Evolutionary conservation across 1,140 invertebrate genomes (phyloP), one percentile per base, ranked within the genome.

Genomic region (Lycorma delicatula): DNA sequence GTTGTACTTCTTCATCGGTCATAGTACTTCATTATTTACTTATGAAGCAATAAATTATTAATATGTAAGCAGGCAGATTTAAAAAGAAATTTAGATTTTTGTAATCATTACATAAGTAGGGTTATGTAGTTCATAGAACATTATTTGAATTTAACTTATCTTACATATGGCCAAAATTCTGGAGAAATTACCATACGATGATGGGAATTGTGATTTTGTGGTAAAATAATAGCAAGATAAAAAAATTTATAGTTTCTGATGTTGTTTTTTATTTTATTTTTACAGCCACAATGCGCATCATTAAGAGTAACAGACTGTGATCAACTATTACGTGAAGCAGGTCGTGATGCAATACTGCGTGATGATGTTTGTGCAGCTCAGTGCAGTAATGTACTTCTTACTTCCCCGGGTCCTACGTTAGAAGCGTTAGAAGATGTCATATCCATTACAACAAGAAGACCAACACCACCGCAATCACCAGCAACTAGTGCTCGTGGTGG

Each of bases 361-460:
- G 92, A 95, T 65, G 88, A 91, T 63, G 88, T 93, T 0, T 95
- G 92, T 71, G 86, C 87, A 13, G 88, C 90, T 1, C 92, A 95
- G 73, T 95, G 92, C 67, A 85, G 86, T 13, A 83, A 80, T 59
- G 70, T 81, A 38, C 65, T 82, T 11, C 69, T 78, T 26, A 68
- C 72, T 31, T 66, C 71, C 0, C 70, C 74, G 1, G 51, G 68
- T 7, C 61, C 60, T 1, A 46, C 60, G 0, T 54, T 54, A n/a
- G 34, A 47, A 22, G 55, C 56, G 3, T 28, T 57, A 0, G 56
- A 57, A 20, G 56, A 57, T 16, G 59, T 60, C 44, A 47, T 63
- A 27, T 59, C 61, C 23, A 58, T 60, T 0, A 66, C 59, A 16
- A 63, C 55, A 31, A 52, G 48, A 11, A 25, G 55, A 27, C 56